phyloP scores from a whole-genome alignment of 2,797 vertebrate species.

The Danionella dracula region DNA sequence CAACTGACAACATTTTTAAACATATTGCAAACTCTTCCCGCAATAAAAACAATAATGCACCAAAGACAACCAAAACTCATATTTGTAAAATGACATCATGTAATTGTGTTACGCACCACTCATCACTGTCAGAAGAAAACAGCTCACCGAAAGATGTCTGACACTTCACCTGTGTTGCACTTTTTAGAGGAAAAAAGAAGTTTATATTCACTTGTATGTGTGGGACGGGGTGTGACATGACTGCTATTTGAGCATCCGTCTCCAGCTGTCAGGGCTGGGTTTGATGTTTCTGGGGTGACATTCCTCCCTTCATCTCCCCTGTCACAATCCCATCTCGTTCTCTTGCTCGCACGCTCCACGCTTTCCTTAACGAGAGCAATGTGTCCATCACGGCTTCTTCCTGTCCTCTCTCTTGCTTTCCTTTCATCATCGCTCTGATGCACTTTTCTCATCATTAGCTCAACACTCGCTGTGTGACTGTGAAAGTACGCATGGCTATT shows the following conservation, averaged over 20 bases:
- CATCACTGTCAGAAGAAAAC: background rate
- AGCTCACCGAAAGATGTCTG: background rate
- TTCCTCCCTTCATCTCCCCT: slow-evolving; percentile 24
- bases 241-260: slow-evolving; percentile 15
- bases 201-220: slow-evolving; percentile 13
- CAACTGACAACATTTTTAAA: too few species aligned
- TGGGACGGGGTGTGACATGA: background rate
- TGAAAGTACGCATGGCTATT: background rate
- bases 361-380: slow-evolving; percentile 28
- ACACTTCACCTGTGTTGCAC: background rate
- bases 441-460: slow-evolving; percentile 18
- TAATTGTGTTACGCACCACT: too few species aligned
- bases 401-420: background rate
- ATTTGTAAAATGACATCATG: too few species aligned
- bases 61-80: background rate
- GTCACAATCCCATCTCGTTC: slow-evolving; percentile 25
- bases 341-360: slow-evolving; percentile 6
- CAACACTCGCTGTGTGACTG: background rate
- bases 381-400: slow-evolving; percentile 31
- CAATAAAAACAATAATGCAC: background rate
- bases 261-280: slow-evolving; percentile 9
- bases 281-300: slow-evolving; percentile 35
- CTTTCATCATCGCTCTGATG: slow-evolving; percentile 22
- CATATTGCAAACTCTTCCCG: too few species aligned
- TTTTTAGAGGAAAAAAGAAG: slow-evolving; percentile 1